These are phyloP conservation scores for Cacoxenus indagator DNA, from an alignment of 2,888 invertebrate genomes.

Conservation along the genomic window DNA sequence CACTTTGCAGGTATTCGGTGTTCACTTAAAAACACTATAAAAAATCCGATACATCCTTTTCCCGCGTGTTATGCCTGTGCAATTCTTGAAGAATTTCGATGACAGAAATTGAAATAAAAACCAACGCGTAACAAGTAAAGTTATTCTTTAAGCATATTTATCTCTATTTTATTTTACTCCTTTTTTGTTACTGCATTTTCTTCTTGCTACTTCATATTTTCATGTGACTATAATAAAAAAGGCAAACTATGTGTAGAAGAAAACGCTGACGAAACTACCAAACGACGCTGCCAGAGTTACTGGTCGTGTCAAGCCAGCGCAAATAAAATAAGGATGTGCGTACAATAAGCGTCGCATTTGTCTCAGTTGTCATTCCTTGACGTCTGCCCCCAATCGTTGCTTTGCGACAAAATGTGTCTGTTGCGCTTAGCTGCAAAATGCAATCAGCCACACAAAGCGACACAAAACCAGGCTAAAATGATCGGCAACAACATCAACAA, in stretches of 20 bases:
- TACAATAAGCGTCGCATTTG: slow-evolving; percentile 59
- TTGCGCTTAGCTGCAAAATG: slow-evolving; percentile 12
- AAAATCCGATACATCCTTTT: too few relatives aligned
- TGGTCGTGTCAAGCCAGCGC: too few relatives aligned
- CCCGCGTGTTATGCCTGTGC: too few relatives aligned
- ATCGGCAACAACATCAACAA: slow-evolving; percentile 24
- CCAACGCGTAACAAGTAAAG: slow-evolving; percentile 25
- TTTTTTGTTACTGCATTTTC: slow-evolving; percentile 29
- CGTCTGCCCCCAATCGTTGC: slow-evolving; percentile 18
- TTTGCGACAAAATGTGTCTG: slow-evolving; percentile 11
- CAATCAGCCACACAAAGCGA: slow-evolving; percentile 21
- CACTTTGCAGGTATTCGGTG: neutral
- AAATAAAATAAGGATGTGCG: slow-evolving; percentile 43
- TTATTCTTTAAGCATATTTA: slow-evolving; percentile 21
- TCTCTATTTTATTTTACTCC: slow-evolving; percentile 40
- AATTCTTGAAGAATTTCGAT: neutral
- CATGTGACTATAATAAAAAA: slow-evolving; percentile 14
- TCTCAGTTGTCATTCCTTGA: slow-evolving; percentile 33
- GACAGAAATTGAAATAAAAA: slow-evolving; percentile 16
- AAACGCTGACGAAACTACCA: neutral
- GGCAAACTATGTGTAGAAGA: slow-evolving; percentile 3
- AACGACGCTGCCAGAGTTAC: neutral
- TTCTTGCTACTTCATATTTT: neutral
- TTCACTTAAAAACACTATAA: too few relatives aligned
- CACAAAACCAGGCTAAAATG: slow-evolving; percentile 37